Percentiles rank a stretch among this genome's conserved stretches.
phyloP scores from a whole-genome alignment of 2,113 vertebrate species.

The Struthio camelus region DNA sequence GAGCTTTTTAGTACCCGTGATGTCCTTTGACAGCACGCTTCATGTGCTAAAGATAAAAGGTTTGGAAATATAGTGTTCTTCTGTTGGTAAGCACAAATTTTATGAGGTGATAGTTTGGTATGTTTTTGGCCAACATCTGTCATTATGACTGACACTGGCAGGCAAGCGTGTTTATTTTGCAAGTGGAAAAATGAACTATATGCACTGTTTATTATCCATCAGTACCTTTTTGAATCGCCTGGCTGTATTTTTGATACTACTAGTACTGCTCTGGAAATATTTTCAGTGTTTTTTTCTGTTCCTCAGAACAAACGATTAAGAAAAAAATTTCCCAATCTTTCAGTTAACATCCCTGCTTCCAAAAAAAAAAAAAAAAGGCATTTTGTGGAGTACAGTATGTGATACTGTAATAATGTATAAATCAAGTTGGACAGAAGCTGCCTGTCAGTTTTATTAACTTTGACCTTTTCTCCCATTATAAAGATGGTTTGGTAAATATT shows the following conservation, averaged over 20 bases:
- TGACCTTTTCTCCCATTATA: conserved; percentile 83
- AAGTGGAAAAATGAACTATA: not conserved
- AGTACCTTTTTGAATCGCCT: not conserved
- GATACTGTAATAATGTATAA: conserved; percentile 78
- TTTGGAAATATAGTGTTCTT: not conserved
- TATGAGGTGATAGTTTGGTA: not conserved
- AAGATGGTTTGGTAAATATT: conserved; percentile 80
- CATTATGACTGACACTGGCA: not conserved
- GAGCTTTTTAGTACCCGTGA: not conserved
- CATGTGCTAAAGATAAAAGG: not conserved
- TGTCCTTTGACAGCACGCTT: not conserved
- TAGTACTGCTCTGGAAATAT: not conserved
- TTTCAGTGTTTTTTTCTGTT: conserved; percentile 30
- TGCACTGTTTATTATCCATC: not conserved
- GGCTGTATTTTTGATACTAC: not conserved
- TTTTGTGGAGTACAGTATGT: conserved; percentile 47
- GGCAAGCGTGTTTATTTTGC: conserved; percentile 25
- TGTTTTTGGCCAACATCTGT: not conserved
- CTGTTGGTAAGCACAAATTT: not conserved
- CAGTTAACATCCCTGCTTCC: not conserved
- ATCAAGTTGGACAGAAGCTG: conserved; percentile 73
- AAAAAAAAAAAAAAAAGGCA: not conserved
- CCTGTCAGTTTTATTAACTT: conserved; percentile 83
- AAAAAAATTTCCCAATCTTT: conserved; percentile 49
- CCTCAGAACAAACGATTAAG: conserved; percentile 17